Percentiles rank a stretch among this genome's conserved stretches.
Evolutionary conservation across 2,888 invertebrate genomes (phyloP).

Genomic region (Caenorhabditis wallacei): DNA sequence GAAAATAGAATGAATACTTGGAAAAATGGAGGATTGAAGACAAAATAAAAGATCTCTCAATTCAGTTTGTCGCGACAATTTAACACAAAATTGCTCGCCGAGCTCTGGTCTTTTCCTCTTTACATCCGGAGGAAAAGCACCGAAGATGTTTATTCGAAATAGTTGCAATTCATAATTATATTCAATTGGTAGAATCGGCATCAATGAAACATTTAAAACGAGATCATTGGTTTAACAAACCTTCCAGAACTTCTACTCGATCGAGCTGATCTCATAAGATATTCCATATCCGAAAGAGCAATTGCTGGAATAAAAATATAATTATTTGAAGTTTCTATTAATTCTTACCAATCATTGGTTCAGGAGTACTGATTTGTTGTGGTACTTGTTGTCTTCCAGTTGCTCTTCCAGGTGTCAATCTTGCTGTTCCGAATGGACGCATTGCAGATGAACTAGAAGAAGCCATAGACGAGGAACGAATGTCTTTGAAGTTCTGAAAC

Average conservation of each 20-base stretch:
- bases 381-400: slow-evolving; percentile 28
- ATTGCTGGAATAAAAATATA: slow-evolving; percentile 62
- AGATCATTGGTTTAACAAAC: slow-evolving; percentile 12
- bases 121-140: slow-evolving; percentile 28
- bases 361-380: slow-evolving; percentile 55
- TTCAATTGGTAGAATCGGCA: slow-evolving; percentile 6
- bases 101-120: slow-evolving; percentile 37
- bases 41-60: slow-evolving; percentile 41
- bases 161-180: slow-evolving; percentile 15
- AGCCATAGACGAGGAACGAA: slow-evolving; percentile 57
- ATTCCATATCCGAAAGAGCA: slow-evolving; percentile 74
- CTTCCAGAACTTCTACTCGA: slow-evolving; percentile 66
- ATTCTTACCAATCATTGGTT: slow-evolving; percentile 61
- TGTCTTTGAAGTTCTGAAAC: slow-evolving; percentile 61
- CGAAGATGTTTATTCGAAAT: slow-evolving; percentile 18
- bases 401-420: slow-evolving; percentile 56
- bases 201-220: neutral
- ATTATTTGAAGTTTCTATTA: neutral
- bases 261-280: slow-evolving; percentile 69
- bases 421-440: slow-evolving; percentile 62
- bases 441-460: slow-evolving; percentile 53
- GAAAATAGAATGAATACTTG: neutral
- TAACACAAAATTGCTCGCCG: slow-evolving; percentile 46
- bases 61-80: slow-evolving; percentile 46
- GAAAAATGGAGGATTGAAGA: slow-evolving; percentile 16